These are phyloP conservation scores for Scomber japonicus DNA, from an alignment of 2,113 vertebrate species.

Conservation along the genomic window DNA sequence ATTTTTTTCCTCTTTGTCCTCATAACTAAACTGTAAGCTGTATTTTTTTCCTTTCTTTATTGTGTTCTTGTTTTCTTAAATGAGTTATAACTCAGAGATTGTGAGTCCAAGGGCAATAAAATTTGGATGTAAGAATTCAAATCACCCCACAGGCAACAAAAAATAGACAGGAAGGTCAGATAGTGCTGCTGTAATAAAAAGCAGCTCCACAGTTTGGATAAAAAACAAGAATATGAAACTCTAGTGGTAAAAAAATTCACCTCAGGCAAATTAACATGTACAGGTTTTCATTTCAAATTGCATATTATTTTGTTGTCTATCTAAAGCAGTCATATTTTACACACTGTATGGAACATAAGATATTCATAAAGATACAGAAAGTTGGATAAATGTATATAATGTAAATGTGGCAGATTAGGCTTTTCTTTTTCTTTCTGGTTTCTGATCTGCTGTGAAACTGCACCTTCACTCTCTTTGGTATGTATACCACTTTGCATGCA, in stretches of 20 bases:
- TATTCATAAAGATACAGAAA: no score
- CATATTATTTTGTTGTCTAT: no score
- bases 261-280: neutral
- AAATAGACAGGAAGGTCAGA: constrained; percentile 2
- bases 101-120: constrained; percentile 9
- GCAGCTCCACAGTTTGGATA: neutral
- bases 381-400: no score
- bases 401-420: no score
- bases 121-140: neutral
- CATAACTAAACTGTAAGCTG: neutral
- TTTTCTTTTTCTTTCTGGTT: no score
- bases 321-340: no score
- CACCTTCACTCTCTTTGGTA: no score
- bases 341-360: no score
- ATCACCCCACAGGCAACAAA: neutral
- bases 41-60: neutral
- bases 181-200: neutral
- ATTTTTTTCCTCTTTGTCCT: neutral
- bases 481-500: no score
- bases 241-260: neutral
- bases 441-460: no score
- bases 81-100: constrained; percentile 1
- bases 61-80: neutral
- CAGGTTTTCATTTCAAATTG: no score
- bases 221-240: neutral